Percentiles rank a stretch among this genome's conserved stretches.
These are phyloP conservation scores for Danionella cerebrum DNA, from an alignment of 2,113 vertebrate genomes.

Conservation along the genomic window DNA sequence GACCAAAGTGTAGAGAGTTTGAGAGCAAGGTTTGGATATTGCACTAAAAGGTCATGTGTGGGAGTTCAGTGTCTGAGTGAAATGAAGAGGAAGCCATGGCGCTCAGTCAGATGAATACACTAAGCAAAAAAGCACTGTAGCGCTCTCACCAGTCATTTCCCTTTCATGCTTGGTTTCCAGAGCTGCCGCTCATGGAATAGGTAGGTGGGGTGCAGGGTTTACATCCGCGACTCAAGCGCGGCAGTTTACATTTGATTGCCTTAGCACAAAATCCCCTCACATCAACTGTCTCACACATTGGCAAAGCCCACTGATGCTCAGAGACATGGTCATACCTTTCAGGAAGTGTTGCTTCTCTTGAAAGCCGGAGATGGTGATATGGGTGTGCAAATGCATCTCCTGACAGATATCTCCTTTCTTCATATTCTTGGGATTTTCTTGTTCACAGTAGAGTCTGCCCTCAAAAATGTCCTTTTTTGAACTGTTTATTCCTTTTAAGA, in stretches of 20 bases:
- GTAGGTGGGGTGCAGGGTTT: constrained; percentile 24
- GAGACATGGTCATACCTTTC: not conserved
- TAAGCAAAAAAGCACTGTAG: constrained; percentile 61
- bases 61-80: constrained; percentile 44
- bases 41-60: constrained; percentile 32
- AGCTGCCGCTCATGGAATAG: constrained; percentile 56
- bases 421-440: not conserved
- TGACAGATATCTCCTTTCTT: not conserved
- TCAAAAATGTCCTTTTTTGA: no score
- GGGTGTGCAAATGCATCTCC: not conserved
- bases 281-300: constrained; percentile 4
- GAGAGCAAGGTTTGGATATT: constrained; percentile 13
- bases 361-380: not conserved
- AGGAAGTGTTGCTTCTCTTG: not conserved
- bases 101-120: constrained; percentile 62
- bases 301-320: constrained; percentile 6
- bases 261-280: constrained; percentile 16
- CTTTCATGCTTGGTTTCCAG: constrained; percentile 68
- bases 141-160: constrained; percentile 63
- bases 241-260: constrained; percentile 25
- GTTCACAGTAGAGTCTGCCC: not conserved
- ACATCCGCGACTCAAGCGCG: constrained; percentile 5
- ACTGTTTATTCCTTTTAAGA: no score
- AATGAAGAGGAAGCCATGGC: constrained; percentile 60
- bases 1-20: not conserved